Evolutionary conservation across 92 coral and sea anemone species (phyloP).

Genomic region (Paramuricea clavata): DNA sequence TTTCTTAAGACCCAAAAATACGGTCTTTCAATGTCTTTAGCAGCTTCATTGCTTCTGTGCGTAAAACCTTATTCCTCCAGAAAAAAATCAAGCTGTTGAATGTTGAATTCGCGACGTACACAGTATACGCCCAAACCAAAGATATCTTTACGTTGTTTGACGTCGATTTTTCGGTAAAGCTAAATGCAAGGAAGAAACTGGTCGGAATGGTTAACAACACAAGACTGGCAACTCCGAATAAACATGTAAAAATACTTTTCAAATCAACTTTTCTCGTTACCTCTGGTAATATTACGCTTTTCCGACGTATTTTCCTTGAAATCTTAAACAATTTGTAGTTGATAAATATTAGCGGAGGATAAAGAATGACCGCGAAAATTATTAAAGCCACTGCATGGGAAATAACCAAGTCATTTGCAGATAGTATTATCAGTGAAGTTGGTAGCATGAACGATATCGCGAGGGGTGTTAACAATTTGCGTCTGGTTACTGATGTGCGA

Average conservation of each 20-base stretch:
- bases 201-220: background rate
- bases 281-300: no score
- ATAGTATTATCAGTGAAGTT: background rate
- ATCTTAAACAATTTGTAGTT: background rate
- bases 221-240: background rate
- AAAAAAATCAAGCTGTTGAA: background rate
- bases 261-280: background rate
- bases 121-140: background rate
- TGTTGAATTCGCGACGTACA: background rate
- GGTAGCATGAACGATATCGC: background rate
- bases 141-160: background rate
- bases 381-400: background rate
- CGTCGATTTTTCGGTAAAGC: background rate
- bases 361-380: background rate
- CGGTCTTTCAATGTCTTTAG: background rate
- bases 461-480: background rate
- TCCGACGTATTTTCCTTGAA: background rate
- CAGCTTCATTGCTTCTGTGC: background rate
- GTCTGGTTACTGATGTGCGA: background rate
- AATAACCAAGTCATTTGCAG: background rate
- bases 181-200: no score
- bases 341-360: background rate
- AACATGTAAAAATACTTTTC: background rate
- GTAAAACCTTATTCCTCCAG: slow-evolving; percentile 1
- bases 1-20: no score